A percentile compares a stretch with the other conserved stretches of the same genome.
Evolutionary conservation across 2,113 vertebrate species (phyloP).

Genomic region (Microcebus tavaratra): DNA sequence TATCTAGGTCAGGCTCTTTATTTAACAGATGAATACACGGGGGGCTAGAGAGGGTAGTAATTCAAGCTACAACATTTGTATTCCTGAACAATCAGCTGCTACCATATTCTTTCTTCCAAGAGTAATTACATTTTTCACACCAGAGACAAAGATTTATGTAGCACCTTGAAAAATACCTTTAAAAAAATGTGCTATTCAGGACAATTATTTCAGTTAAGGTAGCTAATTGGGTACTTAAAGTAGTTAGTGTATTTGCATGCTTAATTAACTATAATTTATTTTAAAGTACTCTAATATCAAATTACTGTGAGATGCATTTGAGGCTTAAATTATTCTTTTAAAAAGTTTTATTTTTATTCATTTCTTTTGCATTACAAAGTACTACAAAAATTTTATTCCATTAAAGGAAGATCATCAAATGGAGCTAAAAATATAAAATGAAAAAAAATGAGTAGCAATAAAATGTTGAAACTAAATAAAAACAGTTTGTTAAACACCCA

Average conservation of each 20-base stretch:
- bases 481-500: conserved; percentile 32
- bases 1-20: conserved; percentile 27
- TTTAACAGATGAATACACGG: neutral
- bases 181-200: conserved; percentile 63
- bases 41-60: neutral
- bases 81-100: conserved; percentile 43
- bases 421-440: conserved; percentile 49
- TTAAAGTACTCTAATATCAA: conserved; percentile 70
- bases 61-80: conserved; percentile 8
- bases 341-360: conserved; percentile 61
- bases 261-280: conserved; percentile 78
- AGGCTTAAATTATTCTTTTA: conserved; percentile 69
- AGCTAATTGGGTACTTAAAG: conserved; percentile 73
- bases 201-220: conserved; percentile 73
- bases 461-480: conserved; percentile 57
- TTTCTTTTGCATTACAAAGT: conserved; percentile 27
- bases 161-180: conserved; percentile 60
- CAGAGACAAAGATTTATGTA: conserved; percentile 71
- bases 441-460: conserved; percentile 18
- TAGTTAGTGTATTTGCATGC: conserved; percentile 76
- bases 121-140: conserved; percentile 70
- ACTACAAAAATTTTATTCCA: conserved; percentile 64
- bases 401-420: conserved; percentile 57
- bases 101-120: conserved; percentile 48
- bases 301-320: conserved; percentile 63